These are phyloP conservation scores for Diuraphis noxia DNA, from an alignment of 1,140 invertebrate species.

Conservation along the genomic window DNA sequence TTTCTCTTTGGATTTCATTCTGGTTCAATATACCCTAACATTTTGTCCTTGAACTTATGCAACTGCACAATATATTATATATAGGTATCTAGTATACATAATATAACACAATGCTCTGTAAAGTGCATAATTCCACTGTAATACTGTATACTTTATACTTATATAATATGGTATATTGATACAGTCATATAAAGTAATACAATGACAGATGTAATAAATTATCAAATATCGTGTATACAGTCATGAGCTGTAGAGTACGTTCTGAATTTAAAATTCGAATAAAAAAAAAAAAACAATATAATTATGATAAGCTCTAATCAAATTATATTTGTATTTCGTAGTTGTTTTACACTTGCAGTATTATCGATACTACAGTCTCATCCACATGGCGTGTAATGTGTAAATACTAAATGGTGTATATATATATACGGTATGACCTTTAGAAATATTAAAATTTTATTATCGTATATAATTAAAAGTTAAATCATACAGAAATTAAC, in stretches of 20 bases:
- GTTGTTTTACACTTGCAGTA: neutral
- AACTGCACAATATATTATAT: neutral
- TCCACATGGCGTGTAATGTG: neutral
- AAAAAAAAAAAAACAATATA: neutral
- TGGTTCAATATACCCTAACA: neutral
- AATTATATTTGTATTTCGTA: neutral
- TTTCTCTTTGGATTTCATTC: neutral
- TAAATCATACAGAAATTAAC: neutral
- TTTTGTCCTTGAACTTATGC: constrained; percentile 4
- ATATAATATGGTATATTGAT: neutral
- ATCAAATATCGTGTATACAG: neutral
- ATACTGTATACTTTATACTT: no score
- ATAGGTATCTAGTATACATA: neutral
- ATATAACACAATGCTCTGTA: neutral
- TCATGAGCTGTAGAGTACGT: no score
- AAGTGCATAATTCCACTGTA: neutral
- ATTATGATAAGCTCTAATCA: neutral
- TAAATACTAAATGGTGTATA: neutral
- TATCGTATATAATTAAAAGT: neutral
- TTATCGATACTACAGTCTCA: neutral
- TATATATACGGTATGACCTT: neutral
- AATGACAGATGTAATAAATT: neutral
- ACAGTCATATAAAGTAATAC: neutral
- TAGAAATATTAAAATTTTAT: neutral
- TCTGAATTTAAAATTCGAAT: neutral